A percentile compares a stretch with the other conserved stretches of the same genome.
Evolutionary conservation across 1,140 invertebrate species (phyloP).

Genomic region (Pristionchus pacificus): DNA sequence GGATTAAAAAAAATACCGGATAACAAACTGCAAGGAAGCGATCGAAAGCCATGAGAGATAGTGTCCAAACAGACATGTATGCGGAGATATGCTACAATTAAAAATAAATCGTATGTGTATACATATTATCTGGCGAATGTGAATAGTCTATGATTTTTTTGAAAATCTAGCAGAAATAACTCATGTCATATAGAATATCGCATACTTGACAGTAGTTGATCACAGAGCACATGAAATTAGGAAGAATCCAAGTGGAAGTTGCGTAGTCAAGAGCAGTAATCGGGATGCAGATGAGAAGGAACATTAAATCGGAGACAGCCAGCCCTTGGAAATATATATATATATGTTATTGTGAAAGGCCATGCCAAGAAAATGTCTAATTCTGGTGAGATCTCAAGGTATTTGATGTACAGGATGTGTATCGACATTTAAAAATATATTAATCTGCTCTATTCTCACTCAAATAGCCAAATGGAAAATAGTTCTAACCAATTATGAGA

Average conservation of each 20-base stretch:
- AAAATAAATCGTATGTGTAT: background rate
- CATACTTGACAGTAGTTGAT: slow-evolving; percentile 53
- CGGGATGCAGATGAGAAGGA: slow-evolving; percentile 90
- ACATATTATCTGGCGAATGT: no score
- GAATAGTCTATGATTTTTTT: background rate
- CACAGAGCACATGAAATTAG: slow-evolving; percentile 49
- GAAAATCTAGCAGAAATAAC: background rate
- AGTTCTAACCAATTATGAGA: slow-evolving; percentile 46
- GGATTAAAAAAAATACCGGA: no score
- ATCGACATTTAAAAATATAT: background rate
- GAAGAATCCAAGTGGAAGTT: slow-evolving; percentile 73
- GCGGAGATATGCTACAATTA: slow-evolving; percentile 70
- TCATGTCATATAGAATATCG: background rate
- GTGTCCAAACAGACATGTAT: slow-evolving; percentile 85
- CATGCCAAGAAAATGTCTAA: background rate
- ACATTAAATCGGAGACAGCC: slow-evolving; percentile 75
- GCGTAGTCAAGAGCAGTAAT: slow-evolving; percentile 85
- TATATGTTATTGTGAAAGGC: no score
- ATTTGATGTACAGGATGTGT: no score
- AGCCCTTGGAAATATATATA: slow-evolving; percentile 43
- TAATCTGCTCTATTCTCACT: background rate
- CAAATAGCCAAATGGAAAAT: no score
- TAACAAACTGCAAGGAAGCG: slow-evolving; percentile 89
- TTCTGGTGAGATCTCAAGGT: background rate
- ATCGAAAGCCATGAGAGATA: slow-evolving; percentile 90